phyloP scores from a whole-genome alignment of 2,113 vertebrate genomes.

The Leptodactylus fuscus region DNA sequence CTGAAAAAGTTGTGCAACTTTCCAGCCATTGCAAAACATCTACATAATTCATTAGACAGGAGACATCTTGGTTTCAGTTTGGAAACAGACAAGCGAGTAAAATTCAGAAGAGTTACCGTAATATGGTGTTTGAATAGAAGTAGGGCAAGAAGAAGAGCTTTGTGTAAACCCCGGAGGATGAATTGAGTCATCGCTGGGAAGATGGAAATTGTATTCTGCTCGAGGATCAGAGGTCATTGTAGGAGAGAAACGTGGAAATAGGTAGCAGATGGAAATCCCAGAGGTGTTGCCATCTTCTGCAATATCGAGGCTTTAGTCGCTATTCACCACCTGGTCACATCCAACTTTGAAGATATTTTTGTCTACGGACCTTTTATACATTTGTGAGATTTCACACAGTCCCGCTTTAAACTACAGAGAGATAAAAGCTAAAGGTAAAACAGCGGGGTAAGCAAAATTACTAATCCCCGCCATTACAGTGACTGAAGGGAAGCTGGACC shows the following conservation, averaged over 20 bases:
- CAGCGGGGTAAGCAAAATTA: background rate
- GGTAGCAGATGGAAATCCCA: background rate
- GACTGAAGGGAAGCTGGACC: too few species aligned
- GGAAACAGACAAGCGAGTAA: background rate
- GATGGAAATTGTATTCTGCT: slow-evolving; percentile 15
- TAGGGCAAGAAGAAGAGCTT: slow-evolving; percentile 18
- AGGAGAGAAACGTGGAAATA: background rate
- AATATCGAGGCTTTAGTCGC: background rate
- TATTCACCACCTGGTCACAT: background rate
- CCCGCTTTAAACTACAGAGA: background rate
- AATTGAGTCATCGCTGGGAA: slow-evolving; percentile 17
- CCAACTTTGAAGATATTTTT: background rate
- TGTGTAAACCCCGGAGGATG: slow-evolving; percentile 3
- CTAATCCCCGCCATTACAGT: too few species aligned
- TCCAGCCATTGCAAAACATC: slow-evolving; percentile 5
- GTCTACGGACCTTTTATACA: background rate
- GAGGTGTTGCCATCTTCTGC: background rate
- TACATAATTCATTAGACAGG: slow-evolving; percentile 23
- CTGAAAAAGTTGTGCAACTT: slow-evolving; percentile 23
- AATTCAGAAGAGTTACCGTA: background rate
- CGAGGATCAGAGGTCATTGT: slow-evolving; percentile 3
- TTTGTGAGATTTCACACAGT: background rate
- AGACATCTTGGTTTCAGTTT: background rate
- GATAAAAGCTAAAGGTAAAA: background rate
- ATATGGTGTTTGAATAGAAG: background rate